A percentile compares a stretch with the other conserved stretches of the same genome.
Evolutionary conservation across 2,888 invertebrate genomes (phyloP).

Genomic region (Athalia cordata): DNA sequence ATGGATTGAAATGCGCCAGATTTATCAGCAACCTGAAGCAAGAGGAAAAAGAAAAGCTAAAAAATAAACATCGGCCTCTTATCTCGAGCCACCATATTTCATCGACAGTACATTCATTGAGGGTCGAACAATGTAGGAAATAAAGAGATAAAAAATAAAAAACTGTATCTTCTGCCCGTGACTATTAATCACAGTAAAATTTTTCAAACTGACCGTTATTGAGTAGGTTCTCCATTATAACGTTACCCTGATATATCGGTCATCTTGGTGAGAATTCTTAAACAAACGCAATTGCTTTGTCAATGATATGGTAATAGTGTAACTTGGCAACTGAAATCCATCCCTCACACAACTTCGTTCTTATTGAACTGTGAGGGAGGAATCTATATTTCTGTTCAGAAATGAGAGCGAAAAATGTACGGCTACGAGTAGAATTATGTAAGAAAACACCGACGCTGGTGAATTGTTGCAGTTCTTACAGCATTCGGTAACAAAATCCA

Average conservation of each 20-base stretch:
- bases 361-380: background rate
- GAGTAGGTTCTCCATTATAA: too few relatives aligned
- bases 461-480: constrained; percentile 57
- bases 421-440: constrained; percentile 49
- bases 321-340: background rate
- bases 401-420: background rate
- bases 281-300: too few relatives aligned
- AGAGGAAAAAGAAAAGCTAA: background rate
- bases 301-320: background rate
- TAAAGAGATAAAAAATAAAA: background rate
- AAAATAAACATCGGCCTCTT: constrained; percentile 26
- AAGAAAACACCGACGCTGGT: constrained; percentile 54
- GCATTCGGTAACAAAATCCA: constrained; percentile 56
- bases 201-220: background rate
- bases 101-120: constrained; percentile 9
- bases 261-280: background rate
- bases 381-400: background rate
- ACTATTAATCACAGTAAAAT: constrained; percentile 11
- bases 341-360: background rate
- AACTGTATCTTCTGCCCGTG: background rate
- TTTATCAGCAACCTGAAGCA: constrained; percentile 21
- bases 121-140: background rate
- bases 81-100: constrained; percentile 17
- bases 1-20: constrained; percentile 26
- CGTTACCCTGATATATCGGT: background rate